Base-by-base conservation (phyloP, 1,140 invertebrate species). In the Drosophila kurseongensis region DNA sequence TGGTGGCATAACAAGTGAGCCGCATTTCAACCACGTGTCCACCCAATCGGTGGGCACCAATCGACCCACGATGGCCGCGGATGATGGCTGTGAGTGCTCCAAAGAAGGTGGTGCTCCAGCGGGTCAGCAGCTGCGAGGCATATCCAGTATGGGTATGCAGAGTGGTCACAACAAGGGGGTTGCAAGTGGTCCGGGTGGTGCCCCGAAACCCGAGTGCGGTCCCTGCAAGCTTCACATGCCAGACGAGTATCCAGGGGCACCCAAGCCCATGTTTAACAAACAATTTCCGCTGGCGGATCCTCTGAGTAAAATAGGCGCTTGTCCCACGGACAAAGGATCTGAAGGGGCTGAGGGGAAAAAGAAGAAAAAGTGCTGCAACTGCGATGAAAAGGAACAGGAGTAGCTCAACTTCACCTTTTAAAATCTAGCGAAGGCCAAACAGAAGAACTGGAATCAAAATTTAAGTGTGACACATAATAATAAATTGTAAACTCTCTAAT, bases 261-360 rank as follows among this genome's bases (percentile, higher is more conserved):
- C 36, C 23, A 32, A 13, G 2, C 59, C 66, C 10, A 27, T 13
- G 0, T 40, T n/a, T 14, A 59, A 32, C 23, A 73, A 73, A 16
- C 48, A 60, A 50, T 73, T 73, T 5, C 65, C 69, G 0, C 27
- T 73, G 27, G 13, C 40, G 7, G 68, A 72, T 72, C 38, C 45
- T 14, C 36, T 5, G 8, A 23, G 2, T 23, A 16, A 9, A 5
- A 50, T 8, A 5, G 10, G 10, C 5, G 10, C 6, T 5, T 54
- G 48, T 5, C 35, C 38, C 14, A 4, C 16, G 18, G 32, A 29
- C 8, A 4, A 10, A 23, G 23, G 23, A 23, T 23, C 23, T 23
- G 23, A 23, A 23, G 23, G 23, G 23, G 23, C 23, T 0, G n/a
- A 18, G 6, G 4, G 29, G 1, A 13, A 5, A 0, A 45, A 69